phyloP scores from a whole-genome alignment of 2,113 vertebrate species.

The Gorsachius goisagi region DNA sequence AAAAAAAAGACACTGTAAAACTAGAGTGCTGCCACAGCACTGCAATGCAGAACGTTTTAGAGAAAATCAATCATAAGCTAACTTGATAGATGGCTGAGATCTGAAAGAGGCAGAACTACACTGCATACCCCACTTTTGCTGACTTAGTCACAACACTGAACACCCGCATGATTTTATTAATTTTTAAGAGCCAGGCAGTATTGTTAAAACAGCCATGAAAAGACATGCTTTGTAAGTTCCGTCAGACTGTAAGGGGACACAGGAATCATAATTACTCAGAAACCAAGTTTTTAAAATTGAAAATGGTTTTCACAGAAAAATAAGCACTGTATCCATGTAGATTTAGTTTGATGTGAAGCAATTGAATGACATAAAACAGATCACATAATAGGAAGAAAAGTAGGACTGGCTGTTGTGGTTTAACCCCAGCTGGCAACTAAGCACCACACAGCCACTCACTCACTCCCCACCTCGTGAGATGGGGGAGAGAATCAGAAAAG shows the following conservation, averaged over 20 bases:
- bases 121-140: background rate
- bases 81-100: constrained; percentile 35
- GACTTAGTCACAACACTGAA: background rate
- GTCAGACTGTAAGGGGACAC: background rate
- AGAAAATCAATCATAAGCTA: constrained; percentile 54
- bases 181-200: background rate
- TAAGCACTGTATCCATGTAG: background rate
- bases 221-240: background rate
- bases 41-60: constrained; percentile 29
- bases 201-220: background rate
- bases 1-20: background rate
- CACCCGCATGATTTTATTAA: background rate
- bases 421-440: too few relatives aligned
- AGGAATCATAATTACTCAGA: background rate
- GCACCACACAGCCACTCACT: too few relatives aligned
- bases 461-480: too few relatives aligned
- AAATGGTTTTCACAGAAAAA: background rate
- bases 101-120: constrained; percentile 4
- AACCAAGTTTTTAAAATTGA: background rate
- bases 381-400: background rate
- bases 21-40: constrained; percentile 28
- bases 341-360: background rate
- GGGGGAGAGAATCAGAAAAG: too few relatives aligned
- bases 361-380: background rate
- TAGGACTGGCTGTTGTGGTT: background rate